Conservation (phyloP, 2,113 vertebrate genomes). For the Onychostoma macrolepis region DNA sequence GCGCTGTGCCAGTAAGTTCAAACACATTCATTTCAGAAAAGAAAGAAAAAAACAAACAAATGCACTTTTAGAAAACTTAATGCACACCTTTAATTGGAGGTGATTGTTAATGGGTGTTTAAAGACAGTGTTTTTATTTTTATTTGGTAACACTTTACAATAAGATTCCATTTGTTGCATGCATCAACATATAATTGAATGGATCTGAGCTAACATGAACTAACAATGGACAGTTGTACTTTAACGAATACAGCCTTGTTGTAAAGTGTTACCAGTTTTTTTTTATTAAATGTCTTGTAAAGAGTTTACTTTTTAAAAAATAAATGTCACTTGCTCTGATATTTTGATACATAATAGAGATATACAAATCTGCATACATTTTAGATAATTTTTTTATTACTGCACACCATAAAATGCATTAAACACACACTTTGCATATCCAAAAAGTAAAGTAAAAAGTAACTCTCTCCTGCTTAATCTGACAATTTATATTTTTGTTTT, state of each 20-base stretch:
- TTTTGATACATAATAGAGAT: not conserved
- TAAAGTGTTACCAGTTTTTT: not conserved
- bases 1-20: slow-evolving; percentile 11
- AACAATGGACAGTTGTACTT: no score
- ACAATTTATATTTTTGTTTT: not conserved
- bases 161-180: not conserved
- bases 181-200: no score
- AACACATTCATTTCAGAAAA: not conserved
- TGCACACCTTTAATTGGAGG: not conserved
- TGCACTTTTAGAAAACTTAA: no score
- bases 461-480: not conserved
- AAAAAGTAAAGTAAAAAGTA: not conserved
- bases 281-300: no score
- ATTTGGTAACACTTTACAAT: no score
- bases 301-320: no score
- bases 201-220: no score
- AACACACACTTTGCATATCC: not conserved
- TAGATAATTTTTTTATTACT: not conserved
- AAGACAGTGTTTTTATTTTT: not conserved
- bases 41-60: no score
- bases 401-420: not conserved
- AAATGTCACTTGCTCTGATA: not conserved
- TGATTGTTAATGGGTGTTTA: not conserved
- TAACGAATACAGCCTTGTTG: no score
- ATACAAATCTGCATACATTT: not conserved